phyloP scores from a whole-genome alignment of 2,797 vertebrate species.

The Galago senegalensis region DNA sequence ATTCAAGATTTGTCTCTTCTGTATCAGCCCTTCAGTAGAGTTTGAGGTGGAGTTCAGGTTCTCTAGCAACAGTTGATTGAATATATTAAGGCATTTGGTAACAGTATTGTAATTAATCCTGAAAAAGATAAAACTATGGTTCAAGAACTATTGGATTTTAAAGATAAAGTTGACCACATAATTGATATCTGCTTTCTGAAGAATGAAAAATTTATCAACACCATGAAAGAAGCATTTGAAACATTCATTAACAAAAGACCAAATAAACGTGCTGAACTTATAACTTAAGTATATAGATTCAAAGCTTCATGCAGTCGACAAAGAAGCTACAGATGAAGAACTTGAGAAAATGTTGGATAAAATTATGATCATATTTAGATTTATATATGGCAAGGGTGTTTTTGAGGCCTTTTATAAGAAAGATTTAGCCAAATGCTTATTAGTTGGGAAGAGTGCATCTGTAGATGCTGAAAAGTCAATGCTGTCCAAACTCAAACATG shows the following conservation, averaged over 20 bases:
- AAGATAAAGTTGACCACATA: constrained; percentile 98
- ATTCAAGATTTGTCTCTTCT: constrained; percentile 98
- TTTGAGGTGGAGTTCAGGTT: constrained; percentile 96
- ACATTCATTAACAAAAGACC: constrained; percentile 99
- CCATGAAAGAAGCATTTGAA: constrained; percentile 99
- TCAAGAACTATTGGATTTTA: constrained; percentile 98
- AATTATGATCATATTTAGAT: constrained; percentile 99
- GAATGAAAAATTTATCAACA: constrained; percentile 99
- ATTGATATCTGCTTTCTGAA: constrained; percentile 98
- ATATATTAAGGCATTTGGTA: constrained; percentile 99
- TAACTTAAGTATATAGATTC: constrained; percentile 99
- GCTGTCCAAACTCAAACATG: constrained; percentile 99
- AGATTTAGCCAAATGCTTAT: constrained; percentile 97
- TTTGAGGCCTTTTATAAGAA: constrained; percentile 99
- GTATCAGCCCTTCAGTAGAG: constrained; percentile 98
- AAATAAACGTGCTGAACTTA: constrained; percentile 99
- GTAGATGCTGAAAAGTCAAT: constrained; percentile 99
- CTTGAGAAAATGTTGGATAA: constrained; percentile 99
- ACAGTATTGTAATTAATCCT: constrained; percentile 99
- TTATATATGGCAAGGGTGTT: constrained; percentile 99
- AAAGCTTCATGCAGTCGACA: constrained; percentile 98
- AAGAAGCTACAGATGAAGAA: constrained; percentile 99
- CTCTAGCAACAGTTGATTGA: constrained; percentile 99
- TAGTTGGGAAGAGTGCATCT: constrained; percentile 99
- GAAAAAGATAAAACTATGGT: constrained; percentile 99